Percentiles rank a stretch among this genome's conserved stretches.
These are phyloP conservation scores for Enteromius mattozi DNA, from an alignment of 2,797 vertebrate genomes.

Conservation along the genomic window DNA sequence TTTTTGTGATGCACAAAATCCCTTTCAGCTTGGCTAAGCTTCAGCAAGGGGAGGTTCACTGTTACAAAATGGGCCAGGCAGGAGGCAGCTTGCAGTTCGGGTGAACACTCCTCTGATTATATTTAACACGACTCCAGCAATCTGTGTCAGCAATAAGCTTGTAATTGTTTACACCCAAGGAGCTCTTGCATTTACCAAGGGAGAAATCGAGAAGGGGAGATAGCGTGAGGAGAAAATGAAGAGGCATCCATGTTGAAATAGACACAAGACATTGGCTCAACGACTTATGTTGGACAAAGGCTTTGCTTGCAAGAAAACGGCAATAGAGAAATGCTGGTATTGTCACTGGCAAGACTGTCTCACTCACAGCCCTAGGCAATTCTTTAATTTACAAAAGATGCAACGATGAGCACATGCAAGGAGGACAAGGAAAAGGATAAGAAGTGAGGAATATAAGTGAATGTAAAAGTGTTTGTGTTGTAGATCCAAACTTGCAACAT, in stretches of 20 bases:
- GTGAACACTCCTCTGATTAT: slow-evolving; percentile 47
- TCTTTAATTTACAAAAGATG: slow-evolving; percentile 58
- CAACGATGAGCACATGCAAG: background rate
- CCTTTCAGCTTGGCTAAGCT: slow-evolving; percentile 46
- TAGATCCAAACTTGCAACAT: slow-evolving; percentile 16
- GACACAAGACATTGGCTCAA: slow-evolving; percentile 58
- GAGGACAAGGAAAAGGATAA: background rate
- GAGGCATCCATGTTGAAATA: slow-evolving; percentile 47
- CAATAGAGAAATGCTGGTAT: slow-evolving; percentile 56
- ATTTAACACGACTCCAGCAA: slow-evolving; percentile 53
- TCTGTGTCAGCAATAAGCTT: slow-evolving; percentile 58
- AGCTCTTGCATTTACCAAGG: slow-evolving; percentile 52
- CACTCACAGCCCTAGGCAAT: slow-evolving; percentile 62
- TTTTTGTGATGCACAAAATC: slow-evolving; percentile 49
- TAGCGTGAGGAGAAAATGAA: background rate
- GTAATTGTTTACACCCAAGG: slow-evolving; percentile 57
- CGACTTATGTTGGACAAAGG: slow-evolving; percentile 68
- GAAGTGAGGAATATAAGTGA: background rate
- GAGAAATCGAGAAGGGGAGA: slow-evolving; percentile 20
- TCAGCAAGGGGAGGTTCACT: slow-evolving; percentile 32
- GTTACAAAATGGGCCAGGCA: slow-evolving; percentile 53
- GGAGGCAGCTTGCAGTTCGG: slow-evolving; percentile 40
- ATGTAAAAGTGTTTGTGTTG: slow-evolving; percentile 1
- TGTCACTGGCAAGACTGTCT: slow-evolving; percentile 60
- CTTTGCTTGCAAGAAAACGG: slow-evolving; percentile 42